Percentiles rank a stretch among this genome's conserved stretches.
Conservation (phyloP, 2,888 invertebrate genomes). For the Muschampia plurimacula region DNA sequence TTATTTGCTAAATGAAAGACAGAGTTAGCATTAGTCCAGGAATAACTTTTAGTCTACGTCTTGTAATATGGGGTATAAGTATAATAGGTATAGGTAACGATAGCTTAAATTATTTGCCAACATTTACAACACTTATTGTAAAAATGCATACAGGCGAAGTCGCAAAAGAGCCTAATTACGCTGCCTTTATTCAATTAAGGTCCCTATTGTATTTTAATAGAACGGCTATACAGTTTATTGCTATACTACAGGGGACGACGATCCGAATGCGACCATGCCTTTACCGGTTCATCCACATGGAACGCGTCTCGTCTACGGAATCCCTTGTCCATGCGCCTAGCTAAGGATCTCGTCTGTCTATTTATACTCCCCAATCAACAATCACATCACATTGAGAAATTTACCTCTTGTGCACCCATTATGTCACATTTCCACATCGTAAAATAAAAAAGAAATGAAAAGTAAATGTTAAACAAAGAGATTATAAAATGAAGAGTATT, state of each 20-base stretch:
- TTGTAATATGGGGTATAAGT: too few relatives aligned
- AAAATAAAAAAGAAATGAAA: neutral
- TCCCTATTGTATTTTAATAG: conserved; percentile 8
- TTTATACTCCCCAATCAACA: conserved; percentile 75
- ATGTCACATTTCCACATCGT: conserved; percentile 12
- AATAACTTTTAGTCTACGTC: too few relatives aligned
- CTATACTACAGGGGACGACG: conserved; percentile 13
- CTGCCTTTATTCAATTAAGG: neutral
- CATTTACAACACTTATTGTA: too few relatives aligned
- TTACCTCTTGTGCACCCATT: conserved; percentile 49
- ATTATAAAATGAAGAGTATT: too few relatives aligned
- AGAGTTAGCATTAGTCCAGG: too few relatives aligned
- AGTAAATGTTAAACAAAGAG: neutral
- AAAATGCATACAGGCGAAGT: neutral
- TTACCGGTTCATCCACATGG: conserved; percentile 81
- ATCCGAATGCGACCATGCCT: conserved; percentile 57
- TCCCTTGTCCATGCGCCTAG: conserved; percentile 76
- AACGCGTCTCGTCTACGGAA: conserved; percentile 79
- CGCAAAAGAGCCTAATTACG: neutral
- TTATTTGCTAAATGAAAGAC: too few relatives aligned
- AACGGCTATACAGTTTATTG: conserved; percentile 4
- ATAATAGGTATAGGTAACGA: too few relatives aligned
- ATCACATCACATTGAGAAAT: conserved; percentile 57
- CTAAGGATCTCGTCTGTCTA: conserved; percentile 68
- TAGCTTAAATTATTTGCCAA: too few relatives aligned